Percentiles rank a stretch among this genome's conserved stretches.
These are phyloP conservation scores for Mesoclemmys tuberculata DNA, from an alignment of 2,113 vertebrate species.

Conservation along the genomic window DNA sequence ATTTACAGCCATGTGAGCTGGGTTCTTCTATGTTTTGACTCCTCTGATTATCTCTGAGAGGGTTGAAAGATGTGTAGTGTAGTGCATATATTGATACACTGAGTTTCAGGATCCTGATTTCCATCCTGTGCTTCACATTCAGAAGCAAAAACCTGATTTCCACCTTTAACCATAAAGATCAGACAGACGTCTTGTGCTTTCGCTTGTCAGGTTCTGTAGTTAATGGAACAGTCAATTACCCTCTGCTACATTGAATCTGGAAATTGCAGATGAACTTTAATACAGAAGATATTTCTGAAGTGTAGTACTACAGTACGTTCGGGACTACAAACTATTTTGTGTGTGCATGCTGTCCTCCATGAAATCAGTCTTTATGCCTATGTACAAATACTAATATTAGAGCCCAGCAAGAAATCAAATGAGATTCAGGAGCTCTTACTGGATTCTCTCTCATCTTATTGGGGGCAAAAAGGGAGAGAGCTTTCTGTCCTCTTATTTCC, in stretches of 20 bases:
- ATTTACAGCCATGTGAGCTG: neutral
- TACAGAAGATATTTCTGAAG: neutral
- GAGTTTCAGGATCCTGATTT: neutral
- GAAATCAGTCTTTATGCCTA: neutral
- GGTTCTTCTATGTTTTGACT: neutral
- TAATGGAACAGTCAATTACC: neutral
- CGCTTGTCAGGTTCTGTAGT: neutral
- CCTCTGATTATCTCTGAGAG: neutral
- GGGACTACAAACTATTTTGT: neutral
- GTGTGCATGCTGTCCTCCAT: neutral
- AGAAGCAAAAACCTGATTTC: neutral
- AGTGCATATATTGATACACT: neutral
- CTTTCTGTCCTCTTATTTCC: conserved; percentile 2
- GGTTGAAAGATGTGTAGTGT: neutral
- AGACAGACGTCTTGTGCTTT: neutral
- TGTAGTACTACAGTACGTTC: neutral
- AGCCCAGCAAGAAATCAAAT: neutral
- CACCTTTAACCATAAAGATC: neutral
- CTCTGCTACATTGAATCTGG: neutral
- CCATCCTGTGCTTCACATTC: neutral
- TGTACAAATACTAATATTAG: neutral
- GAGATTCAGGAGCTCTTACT: neutral
- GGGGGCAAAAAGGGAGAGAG: neutral
- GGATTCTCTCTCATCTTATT: neutral
- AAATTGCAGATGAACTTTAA: neutral